A percentile compares a stretch with the other conserved stretches of the same genome.
Evolutionary conservation across 2,888 invertebrate genomes (phyloP).

Genomic region (Stratiomys singularior): DNA sequence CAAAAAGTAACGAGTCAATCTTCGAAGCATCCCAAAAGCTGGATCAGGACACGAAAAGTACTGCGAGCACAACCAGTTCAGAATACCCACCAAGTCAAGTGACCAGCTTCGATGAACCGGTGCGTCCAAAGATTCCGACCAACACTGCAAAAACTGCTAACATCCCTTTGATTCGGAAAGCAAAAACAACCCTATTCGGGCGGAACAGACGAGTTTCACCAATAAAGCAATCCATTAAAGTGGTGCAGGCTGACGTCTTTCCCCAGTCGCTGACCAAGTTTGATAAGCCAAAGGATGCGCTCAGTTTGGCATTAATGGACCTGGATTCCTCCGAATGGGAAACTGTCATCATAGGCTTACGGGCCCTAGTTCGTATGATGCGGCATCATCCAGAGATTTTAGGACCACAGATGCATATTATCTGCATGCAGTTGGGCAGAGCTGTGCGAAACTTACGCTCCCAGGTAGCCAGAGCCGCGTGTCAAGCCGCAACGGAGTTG

Average conservation of each 20-base stretch:
- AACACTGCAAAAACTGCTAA: conserved; percentile 54
- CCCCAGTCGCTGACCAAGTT: conserved; percentile 67
- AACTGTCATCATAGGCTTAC: conserved; percentile 77
- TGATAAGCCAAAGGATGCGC: conserved; percentile 73
- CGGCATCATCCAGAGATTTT: conserved; percentile 73
- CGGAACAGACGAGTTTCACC: conserved; percentile 62
- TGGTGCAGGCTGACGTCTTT: conserved; percentile 59
- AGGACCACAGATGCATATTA: conserved; percentile 74
- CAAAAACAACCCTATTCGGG: conserved; percentile 61
- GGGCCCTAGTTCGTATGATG: conserved; percentile 75
- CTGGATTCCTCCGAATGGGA: conserved; percentile 85
- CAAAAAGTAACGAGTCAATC: conserved; percentile 60
- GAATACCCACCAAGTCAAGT: conserved; percentile 56
- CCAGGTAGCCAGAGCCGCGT: conserved; percentile 90
- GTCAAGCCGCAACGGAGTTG: conserved; percentile 82
- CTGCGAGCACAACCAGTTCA: conserved; percentile 59
- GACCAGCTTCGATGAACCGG: conserved; percentile 51
- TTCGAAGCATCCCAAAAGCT: conserved; percentile 56
- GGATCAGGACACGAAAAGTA: conserved; percentile 55
- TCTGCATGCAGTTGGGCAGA: conserved; percentile 76
- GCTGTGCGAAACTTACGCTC: conserved; percentile 92
- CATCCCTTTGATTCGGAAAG: conserved; percentile 60
- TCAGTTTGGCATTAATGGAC: conserved; percentile 72
- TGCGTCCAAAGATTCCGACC: conserved; percentile 48
- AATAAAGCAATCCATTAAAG: conserved; percentile 60